Base-by-base conservation (phyloP, 2,888 invertebrate genomes). In the Cepaea hortensis region DNA sequence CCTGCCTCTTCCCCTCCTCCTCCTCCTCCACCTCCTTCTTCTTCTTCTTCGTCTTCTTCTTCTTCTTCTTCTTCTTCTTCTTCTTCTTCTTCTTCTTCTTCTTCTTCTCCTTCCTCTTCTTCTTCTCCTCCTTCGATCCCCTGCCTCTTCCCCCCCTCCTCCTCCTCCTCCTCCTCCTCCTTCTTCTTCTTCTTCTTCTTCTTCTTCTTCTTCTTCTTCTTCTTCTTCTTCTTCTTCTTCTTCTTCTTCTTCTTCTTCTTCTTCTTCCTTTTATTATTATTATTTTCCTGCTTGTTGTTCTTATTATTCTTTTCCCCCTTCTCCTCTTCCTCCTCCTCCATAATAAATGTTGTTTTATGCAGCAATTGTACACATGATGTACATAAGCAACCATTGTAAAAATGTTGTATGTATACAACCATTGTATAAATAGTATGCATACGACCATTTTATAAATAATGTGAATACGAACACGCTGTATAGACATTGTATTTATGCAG, bases 211-310 rank as follows among this genome's bases (percentile, higher is more conserved):
- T 68, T 55, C 55, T 48, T 77, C 77, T 77, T 55, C 55, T 55
- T 77, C 77, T 77, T 55, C 48, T 55, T 77, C 77, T 77, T 55
- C 55, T 55, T 77, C 77, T 77, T 55, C 79, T 79, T 23, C 62
- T 23, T 55, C 79, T 79, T 62, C 23, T 68, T 68, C 68, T 68
- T 68, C 68, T 3, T 68, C 68, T 68, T 68, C 68, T 68, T 68
- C 68, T 68, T 68, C 68, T 68, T 55, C 55, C 79, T 79, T 62
- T 46, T 62, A 55, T 55, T 79, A 15, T 46, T 62, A n/a, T 55
- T 55, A 23, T 46, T 62, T 79, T 55, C 55, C 48, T 23, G 2
- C 55, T 55, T 79, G 15, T 46, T 62, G 55, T 55, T 79, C 48
- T 4, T 62, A 35, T 35, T 35, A 35, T 35, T 35, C 35, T 35